Evolutionary conservation across 2,113 vertebrate species (phyloP), one percentile per base, ranked within the genome.

Genomic region (Callocephalon fimbriatum): DNA sequence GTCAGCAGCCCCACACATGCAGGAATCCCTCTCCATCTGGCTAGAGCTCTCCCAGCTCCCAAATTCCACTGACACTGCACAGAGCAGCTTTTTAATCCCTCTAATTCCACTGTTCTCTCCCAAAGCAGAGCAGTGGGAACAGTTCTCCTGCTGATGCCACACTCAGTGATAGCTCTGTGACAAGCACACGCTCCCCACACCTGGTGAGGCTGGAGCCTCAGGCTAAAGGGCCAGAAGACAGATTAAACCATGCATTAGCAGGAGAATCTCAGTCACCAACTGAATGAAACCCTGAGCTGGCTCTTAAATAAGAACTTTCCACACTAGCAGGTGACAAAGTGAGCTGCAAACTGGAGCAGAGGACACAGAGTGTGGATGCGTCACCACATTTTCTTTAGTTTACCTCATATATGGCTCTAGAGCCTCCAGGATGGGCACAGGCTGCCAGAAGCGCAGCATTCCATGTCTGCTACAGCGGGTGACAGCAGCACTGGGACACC

Each of bases 401-500:
- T 15, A 66, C 45, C 75, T 94, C 91, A 86, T 4, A 7, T 14
- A 16, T 5, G 54, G 79, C 86, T 29, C n/a, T 63, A 61, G 47
- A 72, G 79, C 18, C 70, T 27, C 15, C 23, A 25, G 35, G 10
- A 26, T 15, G 25, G 35, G 65, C 71, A 8, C 17, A 45, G 18
- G 5, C 73, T 78, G 93, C 47, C 91, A 95, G 78, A 44, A 63
- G 61, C 54, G 40, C 40, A 29, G 56, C 63, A 62, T 6, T 32
- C 53, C 21, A 0, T 0, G 1, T 13, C 2, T 2, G 67, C 45
- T 65, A 27, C 7, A 6, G 38, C 0, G 0, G 37, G 62, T 80
- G 91, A 63, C 58, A 40, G 71, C 83, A 70, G 40, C 0, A 25
- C 78, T 59, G 67, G 40, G 65, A 53, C 0, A 7, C 16, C 8